Conservation (phyloP, 2,797 vertebrate genomes). For the Anniella stebbinsi region DNA sequence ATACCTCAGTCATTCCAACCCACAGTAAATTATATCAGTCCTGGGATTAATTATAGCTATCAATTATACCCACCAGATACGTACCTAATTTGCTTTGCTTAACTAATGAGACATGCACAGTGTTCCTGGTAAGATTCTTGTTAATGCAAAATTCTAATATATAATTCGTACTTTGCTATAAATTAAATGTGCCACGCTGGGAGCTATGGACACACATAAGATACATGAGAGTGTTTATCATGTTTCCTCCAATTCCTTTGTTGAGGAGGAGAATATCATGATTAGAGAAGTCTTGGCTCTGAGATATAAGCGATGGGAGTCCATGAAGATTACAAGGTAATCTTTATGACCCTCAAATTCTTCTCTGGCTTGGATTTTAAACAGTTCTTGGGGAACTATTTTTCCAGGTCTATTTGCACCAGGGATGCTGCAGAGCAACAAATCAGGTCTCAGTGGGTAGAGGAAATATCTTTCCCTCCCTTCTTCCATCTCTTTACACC, state of each 20-base stretch:
- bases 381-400: too few relatives aligned
- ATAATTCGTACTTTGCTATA: not conserved
- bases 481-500: not conserved
- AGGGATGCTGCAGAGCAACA: not conserved
- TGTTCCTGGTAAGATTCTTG: not conserved
- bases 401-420: not conserved
- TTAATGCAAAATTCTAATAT: not conserved
- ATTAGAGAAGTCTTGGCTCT: not conserved
- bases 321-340: too few relatives aligned
- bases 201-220: not conserved
- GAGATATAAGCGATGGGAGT: not conserved
- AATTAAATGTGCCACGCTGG: not conserved
- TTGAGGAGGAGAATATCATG: not conserved
- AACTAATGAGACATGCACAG: not conserved
- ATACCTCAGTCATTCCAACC: not conserved
- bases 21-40: conserved; percentile 15
- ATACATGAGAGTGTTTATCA: not conserved
- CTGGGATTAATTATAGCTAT: conserved; percentile 17
- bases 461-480: not conserved
- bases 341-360: not conserved
- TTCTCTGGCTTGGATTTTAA: not conserved
- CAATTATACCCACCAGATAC: not conserved
- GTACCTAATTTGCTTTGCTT: conserved; percentile 7
- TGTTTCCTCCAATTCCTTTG: not conserved
- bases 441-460: not conserved